Evolutionary conservation across 2,797 vertebrate species (phyloP).

Genomic region (Hydrophis major): DNA sequence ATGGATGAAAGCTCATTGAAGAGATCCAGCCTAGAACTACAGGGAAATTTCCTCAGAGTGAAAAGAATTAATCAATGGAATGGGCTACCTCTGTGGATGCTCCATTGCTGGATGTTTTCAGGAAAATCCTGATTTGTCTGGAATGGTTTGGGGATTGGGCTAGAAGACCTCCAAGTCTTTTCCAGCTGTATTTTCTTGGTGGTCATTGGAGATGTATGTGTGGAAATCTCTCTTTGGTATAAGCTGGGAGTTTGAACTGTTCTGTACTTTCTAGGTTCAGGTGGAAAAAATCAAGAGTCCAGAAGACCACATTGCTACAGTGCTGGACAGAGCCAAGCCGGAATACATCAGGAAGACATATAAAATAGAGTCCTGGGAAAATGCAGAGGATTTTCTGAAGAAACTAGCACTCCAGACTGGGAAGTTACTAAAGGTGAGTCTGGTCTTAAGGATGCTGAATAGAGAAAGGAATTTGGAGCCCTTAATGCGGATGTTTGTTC

Average conservation of each 20-base stretch:
- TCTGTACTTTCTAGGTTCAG: constrained; percentile 81
- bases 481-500: neutral
- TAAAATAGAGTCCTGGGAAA: constrained; percentile 86
- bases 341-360: constrained; percentile 97
- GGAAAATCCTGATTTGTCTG: neutral
- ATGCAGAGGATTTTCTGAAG: constrained; percentile 90
- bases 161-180: neutral
- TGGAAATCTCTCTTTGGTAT: neutral
- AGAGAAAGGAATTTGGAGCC: neutral
- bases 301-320: constrained; percentile 89
- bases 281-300: constrained; percentile 96
- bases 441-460: neutral
- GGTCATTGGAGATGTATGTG: neutral
- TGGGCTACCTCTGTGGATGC: neutral
- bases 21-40: neutral
- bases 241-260: neutral
- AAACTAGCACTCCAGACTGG: constrained; percentile 90
- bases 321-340: constrained; percentile 91
- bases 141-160: neutral
- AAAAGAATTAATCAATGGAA: neutral
- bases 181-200: neutral
- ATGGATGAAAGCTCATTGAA: neutral
- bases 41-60: neutral
- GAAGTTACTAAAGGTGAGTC: constrained; percentile 89
- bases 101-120: neutral